phyloP scores from a whole-genome alignment of 2,797 vertebrate species.

The Craterocephalus amniculus region DNA sequence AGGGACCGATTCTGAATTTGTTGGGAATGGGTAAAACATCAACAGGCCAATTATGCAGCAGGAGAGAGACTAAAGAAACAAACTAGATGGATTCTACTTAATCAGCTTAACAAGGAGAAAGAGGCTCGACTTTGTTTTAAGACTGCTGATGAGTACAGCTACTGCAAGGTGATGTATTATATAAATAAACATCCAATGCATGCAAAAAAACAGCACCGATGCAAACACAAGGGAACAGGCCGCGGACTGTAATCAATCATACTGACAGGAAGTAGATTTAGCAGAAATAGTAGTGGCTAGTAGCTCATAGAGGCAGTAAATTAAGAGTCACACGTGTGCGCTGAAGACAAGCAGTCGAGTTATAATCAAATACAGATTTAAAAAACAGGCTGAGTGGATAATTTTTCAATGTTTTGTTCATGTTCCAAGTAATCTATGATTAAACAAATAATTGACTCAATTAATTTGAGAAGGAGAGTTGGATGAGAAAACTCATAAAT shows the following conservation, averaged over 20 bases:
- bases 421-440: background rate
- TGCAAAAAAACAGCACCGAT: slow-evolving; percentile 32
- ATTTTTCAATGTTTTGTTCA: slow-evolving; percentile 1
- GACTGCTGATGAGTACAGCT: slow-evolving; percentile 26
- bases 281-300: slow-evolving; percentile 36
- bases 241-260: slow-evolving; percentile 63
- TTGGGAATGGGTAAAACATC: slow-evolving; percentile 12
- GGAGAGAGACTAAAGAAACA: slow-evolving; percentile 16
- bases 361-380: slow-evolving; percentile 15
- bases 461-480: slow-evolving; percentile 1
- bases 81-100: slow-evolving; percentile 25
- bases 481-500: background rate
- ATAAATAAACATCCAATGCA: slow-evolving; percentile 51
- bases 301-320: slow-evolving; percentile 32
- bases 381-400: background rate
- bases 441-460: background rate
- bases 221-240: slow-evolving; percentile 23
- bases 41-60: slow-evolving; percentile 13
- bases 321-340: slow-evolving; percentile 15
- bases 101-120: slow-evolving; percentile 44
- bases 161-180: slow-evolving; percentile 39
- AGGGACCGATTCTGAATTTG: slow-evolving; percentile 32
- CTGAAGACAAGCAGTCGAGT: slow-evolving; percentile 1
- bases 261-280: slow-evolving; percentile 61
- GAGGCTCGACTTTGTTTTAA: slow-evolving; percentile 27